phyloP scores from a whole-genome alignment of 1,140 invertebrate species.

The Holotrichia oblita region DNA sequence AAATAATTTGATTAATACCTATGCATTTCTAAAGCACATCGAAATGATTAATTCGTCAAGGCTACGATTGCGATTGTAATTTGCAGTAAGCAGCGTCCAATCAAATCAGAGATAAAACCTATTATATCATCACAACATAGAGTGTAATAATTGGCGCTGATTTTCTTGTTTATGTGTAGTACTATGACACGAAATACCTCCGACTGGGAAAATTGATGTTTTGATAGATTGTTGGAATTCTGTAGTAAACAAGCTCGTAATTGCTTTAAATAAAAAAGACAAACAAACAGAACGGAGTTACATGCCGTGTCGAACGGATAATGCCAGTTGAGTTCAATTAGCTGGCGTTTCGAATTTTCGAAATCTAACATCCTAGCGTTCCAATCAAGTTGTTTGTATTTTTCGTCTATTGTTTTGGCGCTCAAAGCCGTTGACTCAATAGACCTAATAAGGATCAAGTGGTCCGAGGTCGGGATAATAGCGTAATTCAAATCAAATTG shows the following conservation, averaged over 20 bases:
- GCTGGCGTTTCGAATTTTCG: not conserved
- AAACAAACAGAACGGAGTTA: not conserved
- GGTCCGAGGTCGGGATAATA: conserved; percentile 35
- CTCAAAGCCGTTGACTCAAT: conserved; percentile 24
- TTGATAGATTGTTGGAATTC: conserved; percentile 7
- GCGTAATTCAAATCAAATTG: conserved; percentile 32
- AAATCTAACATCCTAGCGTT: conserved; percentile 14
- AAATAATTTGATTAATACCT: not conserved
- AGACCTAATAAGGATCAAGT: conserved; percentile 36
- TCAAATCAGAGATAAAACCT: conserved; percentile 1
- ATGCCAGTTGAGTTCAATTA: not conserved
- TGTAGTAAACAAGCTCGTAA: conserved; percentile 5
- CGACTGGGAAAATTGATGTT: conserved; percentile 1
- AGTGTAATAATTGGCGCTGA: not conserved
- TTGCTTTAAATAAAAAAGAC: not conserved
- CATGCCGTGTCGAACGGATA: conserved; percentile 9
- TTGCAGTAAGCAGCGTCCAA: not conserved
- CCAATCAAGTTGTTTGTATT: conserved; percentile 27
- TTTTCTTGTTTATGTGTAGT: conserved; percentile 9
- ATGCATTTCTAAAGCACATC: not conserved
- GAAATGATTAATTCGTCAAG: not conserved
- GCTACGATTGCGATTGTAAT: not conserved
- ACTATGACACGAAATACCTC: conserved; percentile 12
- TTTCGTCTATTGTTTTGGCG: conserved; percentile 28
- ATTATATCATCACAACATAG: not conserved